phyloP scores from a whole-genome alignment of 1,140 invertebrate species.

The Drosophila erecta region DNA sequence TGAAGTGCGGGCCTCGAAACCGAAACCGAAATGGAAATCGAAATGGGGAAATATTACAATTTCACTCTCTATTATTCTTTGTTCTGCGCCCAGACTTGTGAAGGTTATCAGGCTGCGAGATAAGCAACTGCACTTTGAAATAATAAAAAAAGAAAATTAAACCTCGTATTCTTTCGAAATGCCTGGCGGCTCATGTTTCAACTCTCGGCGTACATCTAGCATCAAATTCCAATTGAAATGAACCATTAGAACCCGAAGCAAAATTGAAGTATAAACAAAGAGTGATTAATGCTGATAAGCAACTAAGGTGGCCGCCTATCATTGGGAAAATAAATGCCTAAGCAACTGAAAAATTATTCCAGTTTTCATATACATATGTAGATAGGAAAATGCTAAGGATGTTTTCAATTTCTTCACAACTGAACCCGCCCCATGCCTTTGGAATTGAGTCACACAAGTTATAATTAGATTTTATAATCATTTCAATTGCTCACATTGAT shows the following conservation, averaged over 20 bases:
- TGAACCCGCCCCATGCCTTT: neutral
- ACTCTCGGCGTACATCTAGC: constrained; percentile 27
- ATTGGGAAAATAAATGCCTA: neutral
- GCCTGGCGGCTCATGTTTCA: constrained; percentile 23
- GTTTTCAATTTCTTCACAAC: constrained; percentile 1
- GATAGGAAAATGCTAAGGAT: neutral
- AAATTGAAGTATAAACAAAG: constrained; percentile 8
- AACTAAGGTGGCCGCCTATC: neutral
- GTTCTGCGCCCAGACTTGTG: constrained; percentile 42
- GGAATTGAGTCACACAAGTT: neutral
- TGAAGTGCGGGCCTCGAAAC: constrained; percentile 34
- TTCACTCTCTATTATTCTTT: constrained; percentile 45
- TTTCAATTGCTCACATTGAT: neutral
- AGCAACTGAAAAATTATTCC: neutral
- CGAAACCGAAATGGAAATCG: constrained; percentile 9
- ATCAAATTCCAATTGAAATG: constrained; percentile 69
- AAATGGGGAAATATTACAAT: constrained; percentile 16
- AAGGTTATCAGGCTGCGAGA: constrained; percentile 59
- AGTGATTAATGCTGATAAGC: constrained; percentile 20
- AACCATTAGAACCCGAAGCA: constrained; percentile 26
- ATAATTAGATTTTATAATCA: constrained; percentile 4
- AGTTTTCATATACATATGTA: neutral
- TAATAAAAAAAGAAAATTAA: constrained; percentile 24
- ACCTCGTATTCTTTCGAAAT: constrained; percentile 15
- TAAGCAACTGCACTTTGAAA: constrained; percentile 42